Evolutionary conservation across 2,113 vertebrate species (phyloP).

Genomic region (Apaloderma vittatum): DNA sequence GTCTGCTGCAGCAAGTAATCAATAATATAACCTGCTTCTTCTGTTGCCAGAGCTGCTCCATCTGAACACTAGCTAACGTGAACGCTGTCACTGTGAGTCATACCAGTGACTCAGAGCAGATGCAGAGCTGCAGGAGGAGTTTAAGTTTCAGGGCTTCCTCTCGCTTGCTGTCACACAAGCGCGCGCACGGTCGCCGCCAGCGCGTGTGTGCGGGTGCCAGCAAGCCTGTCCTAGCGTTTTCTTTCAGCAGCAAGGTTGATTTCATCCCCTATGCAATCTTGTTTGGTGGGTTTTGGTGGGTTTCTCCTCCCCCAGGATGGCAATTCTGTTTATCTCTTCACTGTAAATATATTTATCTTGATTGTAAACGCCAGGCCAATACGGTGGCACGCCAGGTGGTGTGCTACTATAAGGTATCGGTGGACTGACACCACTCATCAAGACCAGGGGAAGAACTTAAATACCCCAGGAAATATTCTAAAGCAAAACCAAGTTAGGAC

Average conservation of each 20-base stretch:
- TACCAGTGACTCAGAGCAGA: slow-evolving; percentile 63
- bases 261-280: neutral
- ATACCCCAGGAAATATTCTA: neutral
- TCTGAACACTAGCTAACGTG: slow-evolving; percentile 12
- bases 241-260: neutral
- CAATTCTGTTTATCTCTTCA: neutral
- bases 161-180: neutral
- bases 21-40: slow-evolving; percentile 17
- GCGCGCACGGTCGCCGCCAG: fast-evolving
- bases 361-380: neutral
- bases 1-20: slow-evolving; percentile 58
- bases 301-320: neutral
- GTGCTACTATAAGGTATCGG: fast-evolving
- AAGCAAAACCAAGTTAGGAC: neutral
- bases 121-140: slow-evolving; percentile 70
- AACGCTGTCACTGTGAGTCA: slow-evolving; percentile 58
- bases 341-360: neutral
- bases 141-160: slow-evolving; percentile 49
- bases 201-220: neutral
- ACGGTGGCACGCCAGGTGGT: neutral
- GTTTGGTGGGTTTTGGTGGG: neutral
- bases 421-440: neutral
- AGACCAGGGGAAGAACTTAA: neutral
- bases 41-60: slow-evolving; percentile 36
- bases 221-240: neutral